Conservation (phyloP, 1,140 invertebrate species). For the honey bee (Apis mellifera) region DNA sequence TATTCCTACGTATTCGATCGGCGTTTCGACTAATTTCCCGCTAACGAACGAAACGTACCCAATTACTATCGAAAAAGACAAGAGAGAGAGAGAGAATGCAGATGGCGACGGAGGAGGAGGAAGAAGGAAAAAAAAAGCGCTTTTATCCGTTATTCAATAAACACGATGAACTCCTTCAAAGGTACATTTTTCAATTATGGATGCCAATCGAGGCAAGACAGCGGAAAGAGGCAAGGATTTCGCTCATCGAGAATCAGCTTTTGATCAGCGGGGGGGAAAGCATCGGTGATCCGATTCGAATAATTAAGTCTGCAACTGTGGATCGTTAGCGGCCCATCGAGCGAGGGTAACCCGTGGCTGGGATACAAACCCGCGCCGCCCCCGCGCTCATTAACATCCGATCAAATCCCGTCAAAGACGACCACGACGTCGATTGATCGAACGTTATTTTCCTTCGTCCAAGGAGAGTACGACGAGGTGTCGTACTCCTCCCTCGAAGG, state of each 20-base stretch:
- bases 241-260: constrained; percentile 26
- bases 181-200: constrained; percentile 40
- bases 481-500: no score
- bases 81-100: no score
- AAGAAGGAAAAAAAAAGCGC: not conserved
- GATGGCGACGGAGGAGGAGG: not conserved
- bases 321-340: constrained; percentile 24
- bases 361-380: constrained; percentile 2
- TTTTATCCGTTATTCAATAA: constrained; percentile 34
- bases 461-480: no score
- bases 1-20: no score
- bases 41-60: not conserved
- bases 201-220: constrained; percentile 23
- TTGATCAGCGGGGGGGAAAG: constrained; percentile 26
- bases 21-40: not conserved
- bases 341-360: not conserved
- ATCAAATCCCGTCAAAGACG: constrained; percentile 2
- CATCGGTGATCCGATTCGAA: constrained; percentile 34
- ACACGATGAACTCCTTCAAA: constrained; percentile 40
- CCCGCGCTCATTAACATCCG: constrained; percentile 30
- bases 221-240: constrained; percentile 14
- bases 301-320: constrained; percentile 49
- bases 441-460: not conserved
- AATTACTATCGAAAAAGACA: not conserved
- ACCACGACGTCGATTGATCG: not conserved